Conservation (phyloP, 2,888 invertebrate species). For the Endotricha flammealis region DNA sequence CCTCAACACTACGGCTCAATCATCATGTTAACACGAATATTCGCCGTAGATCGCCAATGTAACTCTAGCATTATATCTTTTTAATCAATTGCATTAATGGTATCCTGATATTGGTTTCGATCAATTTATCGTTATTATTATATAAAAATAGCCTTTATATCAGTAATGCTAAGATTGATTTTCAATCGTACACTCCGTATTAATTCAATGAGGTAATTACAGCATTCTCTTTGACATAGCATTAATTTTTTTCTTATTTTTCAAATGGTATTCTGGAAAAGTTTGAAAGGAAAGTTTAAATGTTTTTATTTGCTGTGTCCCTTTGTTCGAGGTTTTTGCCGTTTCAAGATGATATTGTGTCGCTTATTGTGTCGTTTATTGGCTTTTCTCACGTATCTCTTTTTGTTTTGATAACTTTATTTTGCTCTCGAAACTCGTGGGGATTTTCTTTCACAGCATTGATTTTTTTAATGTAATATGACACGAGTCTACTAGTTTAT, state of each 20-base stretch:
- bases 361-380: background rate
- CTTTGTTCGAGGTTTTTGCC: background rate
- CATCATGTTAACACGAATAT: no score
- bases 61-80: no score
- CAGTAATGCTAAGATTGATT: background rate
- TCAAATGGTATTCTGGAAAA: constrained; percentile 1
- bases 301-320: constrained; percentile 6
- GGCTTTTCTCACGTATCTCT: background rate
- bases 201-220: constrained; percentile 56
- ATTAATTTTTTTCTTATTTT: background rate
- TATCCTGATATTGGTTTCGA: constrained; percentile 29
- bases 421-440: no score
- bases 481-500: no score
- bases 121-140: constrained; percentile 13
- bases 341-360: background rate
- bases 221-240: constrained; percentile 29
- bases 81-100: constrained; percentile 53
- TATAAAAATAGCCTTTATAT: background rate
- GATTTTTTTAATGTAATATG: no score
- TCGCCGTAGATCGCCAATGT: no score
- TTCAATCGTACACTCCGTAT: constrained; percentile 48
- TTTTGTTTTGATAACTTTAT: no score
- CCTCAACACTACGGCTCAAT: no score
- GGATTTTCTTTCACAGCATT: no score
- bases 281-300: constrained; percentile 11